phyloP scores from a whole-genome alignment of 2,797 vertebrate genomes.

The Enteromius radiatus region DNA sequence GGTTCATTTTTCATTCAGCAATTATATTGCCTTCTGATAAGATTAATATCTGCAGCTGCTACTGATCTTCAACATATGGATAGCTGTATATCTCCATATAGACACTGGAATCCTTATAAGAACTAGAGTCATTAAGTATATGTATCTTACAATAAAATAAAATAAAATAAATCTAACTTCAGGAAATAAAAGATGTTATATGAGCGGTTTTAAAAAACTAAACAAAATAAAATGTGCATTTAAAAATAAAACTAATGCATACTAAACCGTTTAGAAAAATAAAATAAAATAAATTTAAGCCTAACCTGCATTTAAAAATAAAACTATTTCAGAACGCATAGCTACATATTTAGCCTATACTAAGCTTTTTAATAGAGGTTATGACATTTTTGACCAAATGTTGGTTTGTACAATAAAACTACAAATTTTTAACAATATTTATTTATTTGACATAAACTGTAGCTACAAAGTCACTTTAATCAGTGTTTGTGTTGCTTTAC shows the following conservation, averaged over 20 bases:
- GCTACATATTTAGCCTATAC: neutral
- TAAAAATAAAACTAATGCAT: neutral
- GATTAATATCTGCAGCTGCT: slow-evolving; percentile 36
- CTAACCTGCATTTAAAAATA: neutral
- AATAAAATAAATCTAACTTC: neutral
- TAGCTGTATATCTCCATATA: neutral
- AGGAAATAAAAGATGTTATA: neutral
- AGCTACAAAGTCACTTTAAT: neutral
- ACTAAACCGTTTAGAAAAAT: neutral
- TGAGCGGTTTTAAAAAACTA: neutral
- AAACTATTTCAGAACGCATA: no score
- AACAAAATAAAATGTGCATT: neutral
- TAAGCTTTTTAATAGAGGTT: neutral
- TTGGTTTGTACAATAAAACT: neutral
- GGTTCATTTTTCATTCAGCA: neutral
- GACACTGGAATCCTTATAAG: neutral
- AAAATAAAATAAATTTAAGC: neutral
- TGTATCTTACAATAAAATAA: neutral
- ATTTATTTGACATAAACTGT: neutral
- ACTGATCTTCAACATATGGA: slow-evolving; percentile 16
- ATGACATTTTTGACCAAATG: neutral
- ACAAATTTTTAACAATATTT: no score
- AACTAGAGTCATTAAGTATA: slow-evolving; percentile 1
- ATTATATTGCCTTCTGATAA: slow-evolving; percentile 16
- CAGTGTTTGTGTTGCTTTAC: neutral